Evolutionary conservation across 2,113 vertebrate genomes (phyloP).

Genomic region (Gobio gobio): DNA sequence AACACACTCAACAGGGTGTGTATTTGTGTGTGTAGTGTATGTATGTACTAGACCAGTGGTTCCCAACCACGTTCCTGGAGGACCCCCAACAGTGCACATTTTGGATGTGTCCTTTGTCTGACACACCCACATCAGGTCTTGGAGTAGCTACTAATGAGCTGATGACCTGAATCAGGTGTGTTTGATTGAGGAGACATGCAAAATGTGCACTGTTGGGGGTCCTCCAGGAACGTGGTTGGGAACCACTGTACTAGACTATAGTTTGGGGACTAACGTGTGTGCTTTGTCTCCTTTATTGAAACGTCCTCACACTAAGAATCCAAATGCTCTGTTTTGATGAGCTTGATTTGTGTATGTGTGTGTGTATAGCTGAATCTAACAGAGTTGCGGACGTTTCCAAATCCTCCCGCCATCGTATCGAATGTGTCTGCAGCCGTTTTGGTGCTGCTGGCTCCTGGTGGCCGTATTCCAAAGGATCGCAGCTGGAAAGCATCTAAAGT

Average conservation of each 20-base stretch:
- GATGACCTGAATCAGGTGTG: too few relatives aligned
- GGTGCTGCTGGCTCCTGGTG: slow-evolving; percentile 71
- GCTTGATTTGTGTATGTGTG: neutral
- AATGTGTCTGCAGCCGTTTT: slow-evolving; percentile 70
- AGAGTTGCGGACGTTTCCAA: slow-evolving; percentile 77
- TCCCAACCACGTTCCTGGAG: too few relatives aligned
- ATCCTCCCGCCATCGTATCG: slow-evolving; percentile 71
- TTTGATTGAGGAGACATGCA: too few relatives aligned
- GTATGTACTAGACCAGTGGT: neutral
- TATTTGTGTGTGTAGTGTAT: neutral
- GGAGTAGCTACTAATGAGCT: too few relatives aligned
- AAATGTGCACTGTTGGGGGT: too few relatives aligned
- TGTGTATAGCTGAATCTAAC: slow-evolving; percentile 74
- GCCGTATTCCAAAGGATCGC: slow-evolving; percentile 76
- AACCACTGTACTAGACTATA: neutral
- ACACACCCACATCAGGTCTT: too few relatives aligned
- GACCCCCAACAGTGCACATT: too few relatives aligned
- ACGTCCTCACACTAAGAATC: neutral
- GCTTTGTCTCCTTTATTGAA: neutral
- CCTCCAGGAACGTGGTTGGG: too few relatives aligned
- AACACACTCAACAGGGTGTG: slow-evolving; percentile 73
- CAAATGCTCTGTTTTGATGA: neutral
- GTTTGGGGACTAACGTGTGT: neutral
- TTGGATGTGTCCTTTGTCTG: too few relatives aligned
- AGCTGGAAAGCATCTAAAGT: slow-evolving; percentile 80